These are phyloP conservation scores for Nudaria mundana DNA, from an alignment of 2,888 invertebrate genomes.

Conservation along the genomic window DNA sequence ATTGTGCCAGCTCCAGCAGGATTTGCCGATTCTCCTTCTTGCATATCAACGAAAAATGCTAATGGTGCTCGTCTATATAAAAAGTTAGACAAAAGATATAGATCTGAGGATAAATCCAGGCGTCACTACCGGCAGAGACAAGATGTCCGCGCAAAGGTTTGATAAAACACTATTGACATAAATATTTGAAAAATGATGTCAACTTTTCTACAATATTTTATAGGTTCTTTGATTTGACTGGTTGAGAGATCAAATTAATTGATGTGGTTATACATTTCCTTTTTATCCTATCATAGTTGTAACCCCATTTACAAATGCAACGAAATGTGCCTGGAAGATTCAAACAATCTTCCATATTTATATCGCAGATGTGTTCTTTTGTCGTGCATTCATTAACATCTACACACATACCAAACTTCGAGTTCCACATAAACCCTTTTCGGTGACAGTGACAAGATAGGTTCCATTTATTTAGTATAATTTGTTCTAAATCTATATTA, in stretches of 20 bases:
- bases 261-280: conserved; percentile 27
- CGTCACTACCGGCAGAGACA: conserved; percentile 85
- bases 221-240: background rate
- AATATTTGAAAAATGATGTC: conserved; percentile 10
- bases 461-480: conserved; percentile 82
- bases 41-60: conserved; percentile 59
- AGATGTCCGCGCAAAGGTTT: conserved; percentile 90
- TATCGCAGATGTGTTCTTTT: conserved; percentile 58
- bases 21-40: conserved; percentile 91
- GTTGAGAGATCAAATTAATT: conserved; percentile 2
- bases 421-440: conserved; percentile 79
- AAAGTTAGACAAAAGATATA: conserved; percentile 88
- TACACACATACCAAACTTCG: conserved; percentile 82
- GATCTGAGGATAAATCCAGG: conserved; percentile 88
- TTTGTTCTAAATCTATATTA: conserved; percentile 69
- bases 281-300: conserved; percentile 37
- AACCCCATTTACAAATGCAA: conserved; percentile 78
- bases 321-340: conserved; percentile 76
- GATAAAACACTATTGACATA: conserved; percentile 14
- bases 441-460: conserved; percentile 79
- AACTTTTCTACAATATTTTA: conserved; percentile 12
- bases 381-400: conserved; percentile 82
- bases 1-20: conserved; percentile 94
- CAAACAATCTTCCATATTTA: conserved; percentile 72
- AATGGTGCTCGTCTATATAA: conserved; percentile 85